Base-by-base conservation (phyloP, 2,113 vertebrate species). In the Balaeniceps rex region DNA sequence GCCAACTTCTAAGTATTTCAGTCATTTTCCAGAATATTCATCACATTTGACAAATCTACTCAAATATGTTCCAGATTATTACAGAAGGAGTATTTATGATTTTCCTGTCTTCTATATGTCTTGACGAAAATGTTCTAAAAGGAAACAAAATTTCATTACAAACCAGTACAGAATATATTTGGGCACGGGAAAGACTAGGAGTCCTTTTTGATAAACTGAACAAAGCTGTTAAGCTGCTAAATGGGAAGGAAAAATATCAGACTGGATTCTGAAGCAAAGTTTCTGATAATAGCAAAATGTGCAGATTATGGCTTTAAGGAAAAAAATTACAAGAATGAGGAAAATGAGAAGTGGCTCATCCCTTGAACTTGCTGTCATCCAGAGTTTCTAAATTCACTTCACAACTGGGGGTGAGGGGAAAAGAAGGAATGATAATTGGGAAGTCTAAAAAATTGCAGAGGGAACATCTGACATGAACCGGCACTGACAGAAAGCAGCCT, bases 291-390 rank as follows among this genome's bases (percentile, higher is more conserved):
- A 63, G 64, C 23, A 92, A 79, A 77, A 77, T 0, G 3, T 76
- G 44, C n/a, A 88, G 51, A 79, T 87, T 60, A 81, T 42, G 23
- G 40, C 84, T 95, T 89, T 83, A 91, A 88, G 82, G 34, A 66
- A 84, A 83, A 96, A 87, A 81, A 86, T 28, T 64, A 78, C 47
- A 88, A 28, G 87, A 95, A 95, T 91, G 77, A 94, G 52, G 57
- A 91, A 84, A 95, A 91, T 46, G 57, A 94, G 65, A 93, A 87
- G 34, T 31, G 76, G 86, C 69, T 91, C 40, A 60, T 82, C 47
- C 77, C 46, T 94, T 93, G 91, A 93, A 95, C 52, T 92, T 84
- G 77, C 65, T 82, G 94, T 94, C 86, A 91, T 82, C 61, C 61
- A 61, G 83, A 93, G 65, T 76, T 92, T 84, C 83, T 91, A 92